phyloP scores from a whole-genome alignment of 2,113 vertebrate genomes.

The Galeopterus variegatus region DNA sequence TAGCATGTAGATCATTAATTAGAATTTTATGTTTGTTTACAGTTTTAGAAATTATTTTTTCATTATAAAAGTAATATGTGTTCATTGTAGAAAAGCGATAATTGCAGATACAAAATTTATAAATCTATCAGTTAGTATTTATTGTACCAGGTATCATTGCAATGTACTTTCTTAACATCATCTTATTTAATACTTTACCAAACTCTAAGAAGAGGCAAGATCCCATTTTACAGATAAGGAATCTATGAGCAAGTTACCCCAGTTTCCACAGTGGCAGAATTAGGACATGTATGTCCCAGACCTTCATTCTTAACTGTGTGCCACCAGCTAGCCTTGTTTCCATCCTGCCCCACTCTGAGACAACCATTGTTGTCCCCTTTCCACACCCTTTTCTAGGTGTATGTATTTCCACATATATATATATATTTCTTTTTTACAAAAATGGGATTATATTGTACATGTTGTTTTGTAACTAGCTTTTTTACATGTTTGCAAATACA shows the following conservation, averaged over 20 bases:
- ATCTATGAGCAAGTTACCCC: neutral
- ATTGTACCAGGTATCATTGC: neutral
- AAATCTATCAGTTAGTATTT: neutral
- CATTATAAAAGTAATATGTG: neutral
- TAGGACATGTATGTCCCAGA: neutral
- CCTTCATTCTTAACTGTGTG: neutral
- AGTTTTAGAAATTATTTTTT: neutral
- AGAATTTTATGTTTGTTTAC: slow-evolving; percentile 15
- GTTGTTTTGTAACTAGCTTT: neutral
- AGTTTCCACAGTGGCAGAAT: neutral
- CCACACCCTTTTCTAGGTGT: neutral
- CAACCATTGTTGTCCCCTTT: neutral
- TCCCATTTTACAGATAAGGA: neutral
- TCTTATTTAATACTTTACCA: neutral
- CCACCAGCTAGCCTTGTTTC: neutral
- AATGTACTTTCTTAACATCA: neutral
- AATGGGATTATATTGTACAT: neutral
- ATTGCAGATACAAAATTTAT: neutral
- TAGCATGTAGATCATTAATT: neutral
- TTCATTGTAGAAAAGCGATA: neutral
- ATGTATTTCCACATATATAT: neutral
- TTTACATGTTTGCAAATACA: neutral
- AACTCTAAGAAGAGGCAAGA: neutral
- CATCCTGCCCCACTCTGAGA: neutral
- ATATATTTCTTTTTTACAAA: neutral